phyloP scores from a whole-genome alignment of 2,888 invertebrate species.

The Unio pictorum region DNA sequence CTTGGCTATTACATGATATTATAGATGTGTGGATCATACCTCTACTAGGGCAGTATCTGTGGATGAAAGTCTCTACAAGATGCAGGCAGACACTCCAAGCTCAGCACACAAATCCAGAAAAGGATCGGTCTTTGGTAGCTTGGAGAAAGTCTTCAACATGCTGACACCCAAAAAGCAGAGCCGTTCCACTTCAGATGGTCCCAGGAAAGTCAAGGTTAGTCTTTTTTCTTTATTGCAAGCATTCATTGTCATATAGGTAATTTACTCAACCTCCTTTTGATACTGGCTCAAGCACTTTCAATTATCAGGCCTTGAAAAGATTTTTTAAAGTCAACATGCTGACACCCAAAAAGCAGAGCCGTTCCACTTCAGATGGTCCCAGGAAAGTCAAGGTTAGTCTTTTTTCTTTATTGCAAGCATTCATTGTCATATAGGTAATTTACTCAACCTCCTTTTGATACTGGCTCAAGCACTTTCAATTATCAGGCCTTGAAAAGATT shows the following conservation, averaged over 20 bases:
- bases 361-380: slow-evolving; percentile 61
- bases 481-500: too few relatives aligned
- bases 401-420: too few relatives aligned
- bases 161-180: slow-evolving; percentile 78
- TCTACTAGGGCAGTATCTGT: slow-evolving; percentile 64
- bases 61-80: slow-evolving; percentile 65
- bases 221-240: too few relatives aligned
- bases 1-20: slow-evolving; percentile 22
- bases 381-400: slow-evolving; percentile 70
- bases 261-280: too few relatives aligned
- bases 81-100: slow-evolving; percentile 55
- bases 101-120: slow-evolving; percentile 70
- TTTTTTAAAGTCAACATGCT: slow-evolving; percentile 75
- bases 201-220: slow-evolving; percentile 71
- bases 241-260: not conserved
- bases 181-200: slow-evolving; percentile 58
- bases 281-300: not conserved
- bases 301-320: too few relatives aligned
- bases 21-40: slow-evolving; percentile 27
- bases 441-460: too few relatives aligned
- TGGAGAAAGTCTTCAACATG: slow-evolving; percentile 81
- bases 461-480: not conserved
- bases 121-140: slow-evolving; percentile 77
- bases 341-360: slow-evolving; percentile 77
- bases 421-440: not conserved